Percentiles rank a stretch among this genome's conserved stretches.
These are phyloP conservation scores for Entelurus aequoreus DNA, from an alignment of 2,113 vertebrate genomes.

Conservation along the genomic window DNA sequence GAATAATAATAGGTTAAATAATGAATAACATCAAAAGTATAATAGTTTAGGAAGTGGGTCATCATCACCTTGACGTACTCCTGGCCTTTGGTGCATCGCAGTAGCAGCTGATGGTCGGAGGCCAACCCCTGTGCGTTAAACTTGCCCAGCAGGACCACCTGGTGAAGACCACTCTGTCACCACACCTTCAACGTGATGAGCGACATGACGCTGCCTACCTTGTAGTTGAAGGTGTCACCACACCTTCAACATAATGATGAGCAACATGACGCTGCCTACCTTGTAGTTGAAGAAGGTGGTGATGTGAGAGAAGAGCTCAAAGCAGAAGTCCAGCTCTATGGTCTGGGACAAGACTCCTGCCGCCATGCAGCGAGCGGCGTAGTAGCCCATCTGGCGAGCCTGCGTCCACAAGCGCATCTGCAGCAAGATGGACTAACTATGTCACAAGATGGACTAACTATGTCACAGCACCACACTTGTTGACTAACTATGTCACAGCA, in stretches of 20 bases:
- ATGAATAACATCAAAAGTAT: no score
- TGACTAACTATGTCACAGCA: no score
- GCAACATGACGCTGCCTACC: slow-evolving; percentile 56
- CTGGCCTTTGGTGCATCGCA: slow-evolving; percentile 85
- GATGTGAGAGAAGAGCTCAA: slow-evolving; percentile 93
- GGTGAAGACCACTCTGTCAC: slow-evolving; percentile 6
- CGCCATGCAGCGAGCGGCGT: slow-evolving; percentile 85
- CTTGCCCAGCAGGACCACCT: slow-evolving; percentile 94
- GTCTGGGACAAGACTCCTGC: slow-evolving; percentile 71
- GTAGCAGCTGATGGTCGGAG: slow-evolving; percentile 82
- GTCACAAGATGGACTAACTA: no score
- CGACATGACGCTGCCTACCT: slow-evolving; percentile 65
- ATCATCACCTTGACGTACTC: slow-evolving; percentile 84
- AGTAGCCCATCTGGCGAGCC: slow-evolving; percentile 95
- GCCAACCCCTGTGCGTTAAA: slow-evolving; percentile 91
- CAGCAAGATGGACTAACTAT: not conserved
- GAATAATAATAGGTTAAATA: no score
- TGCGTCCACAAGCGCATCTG: slow-evolving; percentile 98
- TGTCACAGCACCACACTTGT: no score
- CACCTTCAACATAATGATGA: not conserved
- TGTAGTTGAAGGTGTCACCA: slow-evolving; percentile 82
- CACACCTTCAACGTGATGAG: slow-evolving; percentile 1
- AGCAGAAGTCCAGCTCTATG: slow-evolving; percentile 91
- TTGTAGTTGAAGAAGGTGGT: slow-evolving; percentile 98
- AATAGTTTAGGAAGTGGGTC: no score